These are phyloP conservation scores for Onthophagus taurus DNA, from an alignment of 1,140 invertebrate genomes.

Conservation along the genomic window DNA sequence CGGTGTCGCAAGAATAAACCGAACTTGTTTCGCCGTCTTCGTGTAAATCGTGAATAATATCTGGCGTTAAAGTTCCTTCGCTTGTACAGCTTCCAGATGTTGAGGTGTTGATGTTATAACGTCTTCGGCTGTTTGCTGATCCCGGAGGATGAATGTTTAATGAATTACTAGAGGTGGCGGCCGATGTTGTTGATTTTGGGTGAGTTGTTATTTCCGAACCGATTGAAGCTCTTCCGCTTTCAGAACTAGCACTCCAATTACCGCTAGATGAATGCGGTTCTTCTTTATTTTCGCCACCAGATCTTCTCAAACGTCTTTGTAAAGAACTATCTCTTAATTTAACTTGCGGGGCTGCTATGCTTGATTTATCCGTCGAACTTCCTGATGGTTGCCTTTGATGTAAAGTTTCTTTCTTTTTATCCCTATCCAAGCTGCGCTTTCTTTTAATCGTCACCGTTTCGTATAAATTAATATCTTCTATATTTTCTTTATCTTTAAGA, in stretches of 20 bases:
- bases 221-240: conserved; percentile 75
- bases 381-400: conserved; percentile 63
- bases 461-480: conserved; percentile 52
- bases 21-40: conserved; percentile 87
- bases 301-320: conserved; percentile 49
- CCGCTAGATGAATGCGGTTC: conserved; percentile 77
- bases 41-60: conserved; percentile 60
- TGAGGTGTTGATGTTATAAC: conserved; percentile 51
- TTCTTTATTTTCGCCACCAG: conserved; percentile 55
- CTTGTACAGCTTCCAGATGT: conserved; percentile 74
- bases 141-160: conserved; percentile 56
- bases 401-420: conserved; percentile 42
- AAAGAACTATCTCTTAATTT: conserved; percentile 61
- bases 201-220: conserved; percentile 70
- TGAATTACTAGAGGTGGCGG: conserved; percentile 55
- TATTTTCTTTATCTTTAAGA: conserved; percentile 27
- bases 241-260: conserved; percentile 88
- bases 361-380: conserved; percentile 61
- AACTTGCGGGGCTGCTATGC: conserved; percentile 46
- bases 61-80: conserved; percentile 75
- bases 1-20: conserved; percentile 90
- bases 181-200: conserved; percentile 56
- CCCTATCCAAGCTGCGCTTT: conserved; percentile 39
- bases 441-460: conserved; percentile 51
- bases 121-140: conserved; percentile 55